Percentiles rank a stretch among this genome's conserved stretches.
phyloP scores from a whole-genome alignment of 1,140 invertebrate genomes.

The Bradynema listronoti region DNA sequence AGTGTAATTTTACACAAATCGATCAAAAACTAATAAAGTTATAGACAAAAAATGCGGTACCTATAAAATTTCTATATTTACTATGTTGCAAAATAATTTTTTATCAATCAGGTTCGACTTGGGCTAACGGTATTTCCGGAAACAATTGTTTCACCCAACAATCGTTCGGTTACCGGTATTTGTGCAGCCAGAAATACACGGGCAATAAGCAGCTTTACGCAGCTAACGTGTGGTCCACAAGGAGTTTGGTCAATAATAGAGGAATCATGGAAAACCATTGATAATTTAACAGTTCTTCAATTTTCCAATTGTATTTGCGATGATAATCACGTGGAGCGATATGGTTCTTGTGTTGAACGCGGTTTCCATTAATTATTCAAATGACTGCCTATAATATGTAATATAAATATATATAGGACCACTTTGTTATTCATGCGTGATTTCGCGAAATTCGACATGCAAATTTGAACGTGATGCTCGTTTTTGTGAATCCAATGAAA shows the following conservation, averaged over 20 bases:
- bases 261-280: too few relatives aligned
- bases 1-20: too few relatives aligned
- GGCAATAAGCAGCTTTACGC: neutral
- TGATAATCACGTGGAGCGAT: conserved; percentile 1
- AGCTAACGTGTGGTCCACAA: neutral
- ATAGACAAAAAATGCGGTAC: too few relatives aligned
- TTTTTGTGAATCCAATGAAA: neutral
- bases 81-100: too few relatives aligned
- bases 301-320: conserved; percentile 2
- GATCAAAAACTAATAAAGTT: too few relatives aligned
- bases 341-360: neutral
- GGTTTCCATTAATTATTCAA: neutral
- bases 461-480: neutral
- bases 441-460: neutral
- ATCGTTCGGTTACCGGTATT: neutral
- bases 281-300: neutral
- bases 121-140: conserved; percentile 3
- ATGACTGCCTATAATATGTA: neutral
- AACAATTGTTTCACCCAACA: conserved; percentile 11
- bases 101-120: conserved; percentile 5
- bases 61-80: too few relatives aligned
- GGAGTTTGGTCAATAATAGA: neutral
- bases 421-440: conserved; percentile 7
- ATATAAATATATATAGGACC: too few relatives aligned
- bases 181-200: neutral